phyloP scores from a whole-genome alignment of 2,888 invertebrate genomes.

The Palloptera scutellata region DNA sequence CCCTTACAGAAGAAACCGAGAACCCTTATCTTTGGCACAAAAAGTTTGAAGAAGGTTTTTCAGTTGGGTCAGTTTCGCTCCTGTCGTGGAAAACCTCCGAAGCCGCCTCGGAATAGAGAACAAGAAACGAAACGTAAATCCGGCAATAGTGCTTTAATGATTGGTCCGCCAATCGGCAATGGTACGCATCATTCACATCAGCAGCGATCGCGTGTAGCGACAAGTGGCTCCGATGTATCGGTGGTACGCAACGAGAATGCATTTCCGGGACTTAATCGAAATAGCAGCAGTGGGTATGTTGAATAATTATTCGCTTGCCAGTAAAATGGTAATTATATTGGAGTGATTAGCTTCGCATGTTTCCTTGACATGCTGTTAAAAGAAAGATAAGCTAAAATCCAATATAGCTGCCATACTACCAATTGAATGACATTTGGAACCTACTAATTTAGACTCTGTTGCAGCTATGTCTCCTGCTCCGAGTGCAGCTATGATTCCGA shows the following conservation, averaged over 20 bases:
- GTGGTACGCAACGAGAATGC: conserved; percentile 70
- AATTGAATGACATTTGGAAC: no score
- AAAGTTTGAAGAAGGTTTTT: conserved; percentile 72
- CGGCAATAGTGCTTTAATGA: conserved; percentile 23
- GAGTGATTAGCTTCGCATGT: no score
- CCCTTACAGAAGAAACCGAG: conserved; percentile 67
- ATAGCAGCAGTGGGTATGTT: conserved; percentile 70
- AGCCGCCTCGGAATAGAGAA: conserved; percentile 52
- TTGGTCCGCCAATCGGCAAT: conserved; percentile 25
- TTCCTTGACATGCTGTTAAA: neutral
- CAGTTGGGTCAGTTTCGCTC: conserved; percentile 65
- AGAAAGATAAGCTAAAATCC: neutral
- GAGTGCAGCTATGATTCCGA: conserved; percentile 88
- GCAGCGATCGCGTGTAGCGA: conserved; percentile 69
- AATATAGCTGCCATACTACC: no score
- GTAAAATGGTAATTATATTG: no score
- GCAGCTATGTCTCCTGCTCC: conserved; percentile 81
- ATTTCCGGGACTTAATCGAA: conserved; percentile 69
- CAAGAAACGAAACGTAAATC: conserved; percentile 44
- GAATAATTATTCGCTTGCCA: conserved; percentile 23
- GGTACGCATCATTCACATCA: conserved; percentile 55
- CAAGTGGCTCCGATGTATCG: conserved; percentile 72
- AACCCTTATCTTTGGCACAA: conserved; percentile 70
- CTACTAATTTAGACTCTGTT: conserved; percentile 43
- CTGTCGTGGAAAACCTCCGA: conserved; percentile 58